A percentile compares a stretch with the other conserved stretches of the same genome.
Evolutionary conservation across 2,113 vertebrate species (phyloP).

Genomic region (Eulemur macaco): DNA sequence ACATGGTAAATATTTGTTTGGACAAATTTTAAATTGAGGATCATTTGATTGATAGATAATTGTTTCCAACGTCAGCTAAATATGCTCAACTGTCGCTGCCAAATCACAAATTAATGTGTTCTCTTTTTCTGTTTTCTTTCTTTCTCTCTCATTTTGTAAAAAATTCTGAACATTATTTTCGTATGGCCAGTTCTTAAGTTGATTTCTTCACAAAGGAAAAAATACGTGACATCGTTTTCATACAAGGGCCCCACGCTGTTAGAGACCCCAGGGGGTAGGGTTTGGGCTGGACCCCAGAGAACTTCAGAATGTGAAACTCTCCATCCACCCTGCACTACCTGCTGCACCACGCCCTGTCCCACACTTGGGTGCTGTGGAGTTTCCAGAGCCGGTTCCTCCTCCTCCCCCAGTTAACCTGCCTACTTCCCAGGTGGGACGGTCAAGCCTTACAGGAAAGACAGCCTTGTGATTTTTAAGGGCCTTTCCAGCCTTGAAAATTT

Average conservation of each 20-base stretch:
- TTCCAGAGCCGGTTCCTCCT: neutral
- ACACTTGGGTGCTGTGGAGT: accelerated
- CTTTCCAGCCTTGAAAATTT: neutral
- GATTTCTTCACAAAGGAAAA: conserved; percentile 22
- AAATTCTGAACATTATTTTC: neutral
- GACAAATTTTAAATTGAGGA: conserved; percentile 70
- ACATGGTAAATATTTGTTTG: conserved; percentile 75
- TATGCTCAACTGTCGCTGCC: conserved; percentile 60
- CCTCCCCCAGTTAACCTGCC: no score
- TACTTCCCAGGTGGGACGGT: neutral
- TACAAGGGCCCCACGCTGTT: neutral
- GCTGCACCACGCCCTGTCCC: neutral
- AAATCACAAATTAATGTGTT: conserved; percentile 50
- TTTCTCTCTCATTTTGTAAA: neutral
- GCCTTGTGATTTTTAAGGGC: neutral
- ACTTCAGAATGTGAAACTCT: no score
- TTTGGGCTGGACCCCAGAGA: neutral
- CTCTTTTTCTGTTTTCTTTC: conserved; percentile 45
- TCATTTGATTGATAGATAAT: conserved; percentile 78
- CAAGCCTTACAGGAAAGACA: neutral
- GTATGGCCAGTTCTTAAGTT: neutral
- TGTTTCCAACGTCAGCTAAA: conserved; percentile 52
- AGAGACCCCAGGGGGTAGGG: neutral
- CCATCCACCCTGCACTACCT: no score
- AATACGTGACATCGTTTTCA: neutral